These are phyloP conservation scores for Presbytis comata DNA, from an alignment of 2,797 vertebrate species.

Conservation along the genomic window DNA sequence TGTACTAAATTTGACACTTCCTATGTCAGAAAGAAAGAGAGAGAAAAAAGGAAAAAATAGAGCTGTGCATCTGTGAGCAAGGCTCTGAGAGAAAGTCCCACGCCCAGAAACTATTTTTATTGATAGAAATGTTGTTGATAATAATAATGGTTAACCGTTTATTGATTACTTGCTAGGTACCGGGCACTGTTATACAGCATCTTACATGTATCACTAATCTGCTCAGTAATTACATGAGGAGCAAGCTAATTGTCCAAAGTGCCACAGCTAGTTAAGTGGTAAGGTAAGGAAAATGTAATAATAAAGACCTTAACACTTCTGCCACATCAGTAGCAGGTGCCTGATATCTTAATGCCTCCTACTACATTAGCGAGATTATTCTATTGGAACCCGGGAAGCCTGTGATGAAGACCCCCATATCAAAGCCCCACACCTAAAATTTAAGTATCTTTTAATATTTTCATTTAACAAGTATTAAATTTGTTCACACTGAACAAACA, in stretches of 20 bases:
- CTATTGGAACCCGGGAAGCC: not conserved
- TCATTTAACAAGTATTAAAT: not conserved
- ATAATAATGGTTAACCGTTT: not conserved
- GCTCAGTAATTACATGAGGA: not conserved
- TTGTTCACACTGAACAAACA: not conserved
- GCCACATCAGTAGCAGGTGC: not conserved
- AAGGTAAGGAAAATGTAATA: not conserved
- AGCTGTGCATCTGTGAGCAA: not conserved
- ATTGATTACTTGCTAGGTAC: not conserved
- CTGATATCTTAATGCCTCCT: not conserved
- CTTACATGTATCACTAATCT: not conserved
- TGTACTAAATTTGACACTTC: slow-evolving; percentile 38
- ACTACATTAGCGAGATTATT: not conserved
- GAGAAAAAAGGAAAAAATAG: not conserved
- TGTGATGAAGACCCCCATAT: not conserved
- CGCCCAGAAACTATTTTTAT: not conserved
- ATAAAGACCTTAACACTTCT: not conserved
- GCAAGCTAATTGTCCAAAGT: not conserved
- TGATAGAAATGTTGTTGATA: not conserved
- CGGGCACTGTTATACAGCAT: not conserved
- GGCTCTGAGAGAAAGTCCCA: not conserved
- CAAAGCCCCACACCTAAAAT: not conserved
- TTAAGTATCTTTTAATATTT: not conserved
- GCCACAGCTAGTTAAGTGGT: not conserved
- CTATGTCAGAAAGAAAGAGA: not conserved